Conservation (phyloP, 2,888 invertebrate species). For the Eupithecia exiguata region DNA sequence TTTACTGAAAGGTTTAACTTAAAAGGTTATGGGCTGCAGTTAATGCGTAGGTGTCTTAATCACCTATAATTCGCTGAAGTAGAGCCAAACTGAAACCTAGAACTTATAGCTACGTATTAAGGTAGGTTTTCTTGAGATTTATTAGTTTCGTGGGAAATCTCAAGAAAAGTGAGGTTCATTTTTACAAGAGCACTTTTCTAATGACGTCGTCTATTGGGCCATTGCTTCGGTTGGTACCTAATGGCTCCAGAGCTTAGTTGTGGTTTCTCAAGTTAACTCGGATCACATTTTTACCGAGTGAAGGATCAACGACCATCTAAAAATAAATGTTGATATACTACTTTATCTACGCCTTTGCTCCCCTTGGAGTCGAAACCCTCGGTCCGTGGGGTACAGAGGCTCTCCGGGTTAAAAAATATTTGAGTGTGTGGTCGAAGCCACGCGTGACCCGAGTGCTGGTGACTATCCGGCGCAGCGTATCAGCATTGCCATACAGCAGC, state of each 20-base stretch:
- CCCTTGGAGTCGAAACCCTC: too few relatives aligned
- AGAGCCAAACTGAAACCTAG: neutral
- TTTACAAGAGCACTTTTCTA: slow-evolving; percentile 6
- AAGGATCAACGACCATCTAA: neutral
- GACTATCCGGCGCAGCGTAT: too few relatives aligned
- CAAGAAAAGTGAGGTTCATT: slow-evolving; percentile 1
- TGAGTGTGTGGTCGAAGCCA: too few relatives aligned
- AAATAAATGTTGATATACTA: neutral
- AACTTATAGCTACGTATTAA: neutral
- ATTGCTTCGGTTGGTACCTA: neutral
- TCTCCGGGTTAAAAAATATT: too few relatives aligned
- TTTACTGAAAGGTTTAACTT: too few relatives aligned
- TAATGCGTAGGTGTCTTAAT: neutral
- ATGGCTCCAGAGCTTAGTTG: neutral
- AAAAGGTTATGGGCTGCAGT: slow-evolving; percentile 7
- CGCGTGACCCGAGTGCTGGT: too few relatives aligned
- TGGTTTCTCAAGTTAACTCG: neutral
- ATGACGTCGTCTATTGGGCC: slow-evolving; percentile 1
- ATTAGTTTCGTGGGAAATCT: neutral
- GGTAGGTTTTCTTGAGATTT: neutral
- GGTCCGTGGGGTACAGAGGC: too few relatives aligned
- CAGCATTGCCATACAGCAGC: too few relatives aligned
- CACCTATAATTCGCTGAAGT: neutral
- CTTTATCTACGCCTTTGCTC: too few relatives aligned
- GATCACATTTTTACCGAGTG: neutral